Base-by-base conservation (phyloP, 1,140 invertebrate genomes). In the Neotoxoptera formosana region DNA sequence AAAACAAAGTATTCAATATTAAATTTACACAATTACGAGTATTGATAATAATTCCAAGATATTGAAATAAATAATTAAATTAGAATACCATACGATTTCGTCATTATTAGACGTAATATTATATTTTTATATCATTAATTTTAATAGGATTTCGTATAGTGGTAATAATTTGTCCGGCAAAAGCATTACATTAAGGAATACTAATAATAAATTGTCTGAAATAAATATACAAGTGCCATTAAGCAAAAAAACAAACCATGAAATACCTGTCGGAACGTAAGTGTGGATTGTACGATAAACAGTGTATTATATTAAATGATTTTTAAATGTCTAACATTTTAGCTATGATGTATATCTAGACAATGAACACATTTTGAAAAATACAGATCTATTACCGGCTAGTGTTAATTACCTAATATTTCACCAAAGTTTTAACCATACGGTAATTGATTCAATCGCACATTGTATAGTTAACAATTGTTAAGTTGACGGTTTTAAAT, bases 131-230 rank as follows among this genome's bases (percentile, higher is more conserved):
- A n/a, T 30, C 11, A 0, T 67, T 67, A 14, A 88, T 7, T 48
- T 30, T 51, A n/a, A 48, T 41, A 88, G 86, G 47, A 48, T 88
- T n/a, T 88, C n/a, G 4, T 30, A 88, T 30, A n/a, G 30, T 41
- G 53, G 60, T 56, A 25, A 60, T 56, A 25, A 60, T 90, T 90
- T 90, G 7, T 56, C 17, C 14, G 17, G 17, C 0, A 45, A 90
- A 90, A 90, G 36, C 47, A 60, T 90, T n/a, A 90, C 89, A 41
- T 41, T 90, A n/a, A 36, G 51, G 14, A 25, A 34, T 90, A 17
- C 41, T 25, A 3, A 60, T 36, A 60, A 60, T 60, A 60, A 90
- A 90, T 60, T 90, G 21, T 56, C 34, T 56, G 25, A 25, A 11
- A 30, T 90, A 25, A 51, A 51, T 51, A 45, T 60, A 60, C 34